These are phyloP conservation scores for Dioctria rufipes DNA, from an alignment of 2,888 invertebrate species.

Conservation along the genomic window DNA sequence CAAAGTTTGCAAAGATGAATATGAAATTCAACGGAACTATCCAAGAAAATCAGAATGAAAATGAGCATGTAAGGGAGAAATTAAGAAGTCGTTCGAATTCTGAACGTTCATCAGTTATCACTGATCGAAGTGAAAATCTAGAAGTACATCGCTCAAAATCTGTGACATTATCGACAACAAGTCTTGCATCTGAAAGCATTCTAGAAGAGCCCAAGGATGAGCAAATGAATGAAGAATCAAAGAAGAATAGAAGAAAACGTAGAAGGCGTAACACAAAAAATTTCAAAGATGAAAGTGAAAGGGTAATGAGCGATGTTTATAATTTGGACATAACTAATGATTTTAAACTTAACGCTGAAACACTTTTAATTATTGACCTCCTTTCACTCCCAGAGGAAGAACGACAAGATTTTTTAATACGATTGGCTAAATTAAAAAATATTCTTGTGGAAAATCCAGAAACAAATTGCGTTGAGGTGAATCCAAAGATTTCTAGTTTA, in stretches of 20 bases:
- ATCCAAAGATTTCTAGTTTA: slow-evolving; percentile 48
- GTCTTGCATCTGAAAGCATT: not conserved
- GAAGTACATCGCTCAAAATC: slow-evolving; percentile 8
- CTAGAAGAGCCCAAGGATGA: not conserved
- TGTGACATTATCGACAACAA: slow-evolving; percentile 11
- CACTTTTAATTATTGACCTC: slow-evolving; percentile 48
- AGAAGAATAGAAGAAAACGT: not conserved
- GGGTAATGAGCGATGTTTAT: not conserved
- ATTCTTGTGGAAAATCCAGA: slow-evolving; percentile 37
- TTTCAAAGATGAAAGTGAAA: no score
- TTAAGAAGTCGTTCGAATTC: not conserved
- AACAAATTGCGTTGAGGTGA: slow-evolving; percentile 8
- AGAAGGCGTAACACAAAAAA: not conserved
- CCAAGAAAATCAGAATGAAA: not conserved
- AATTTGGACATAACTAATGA: not conserved
- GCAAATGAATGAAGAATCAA: no score
- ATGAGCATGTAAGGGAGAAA: not conserved
- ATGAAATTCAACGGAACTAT: not conserved
- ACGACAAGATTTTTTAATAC: slow-evolving; percentile 37
- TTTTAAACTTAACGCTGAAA: slow-evolving; percentile 50
- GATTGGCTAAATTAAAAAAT: slow-evolving; percentile 24
- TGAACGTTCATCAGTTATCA: not conserved
- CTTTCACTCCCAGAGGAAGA: slow-evolving; percentile 34
- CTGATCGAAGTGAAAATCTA: not conserved
- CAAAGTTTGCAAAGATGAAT: not conserved